Percentiles rank a stretch among this genome's conserved stretches.
These are phyloP conservation scores for Dolichopus griseipennis DNA, from an alignment of 2,888 invertebrate genomes.

Conservation along the genomic window DNA sequence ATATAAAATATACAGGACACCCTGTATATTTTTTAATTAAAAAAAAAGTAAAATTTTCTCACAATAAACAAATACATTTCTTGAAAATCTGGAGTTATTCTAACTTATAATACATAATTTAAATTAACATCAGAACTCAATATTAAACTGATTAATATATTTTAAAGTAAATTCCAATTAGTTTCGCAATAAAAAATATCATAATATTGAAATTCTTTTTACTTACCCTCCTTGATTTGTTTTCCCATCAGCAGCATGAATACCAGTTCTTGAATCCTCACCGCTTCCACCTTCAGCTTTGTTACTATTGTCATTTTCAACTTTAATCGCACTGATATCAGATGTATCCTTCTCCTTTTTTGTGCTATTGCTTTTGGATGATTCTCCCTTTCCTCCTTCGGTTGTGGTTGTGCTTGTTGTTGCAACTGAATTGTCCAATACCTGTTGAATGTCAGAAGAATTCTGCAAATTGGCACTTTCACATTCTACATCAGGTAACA, in stretches of 20 bases:
- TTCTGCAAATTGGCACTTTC: conserved; percentile 49
- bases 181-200: too few species aligned
- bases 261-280: conserved; percentile 15
- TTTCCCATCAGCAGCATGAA: not conserved
- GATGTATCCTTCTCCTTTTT: conserved; percentile 5
- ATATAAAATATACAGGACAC: too few species aligned
- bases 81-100: too few species aligned
- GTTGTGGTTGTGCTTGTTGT: conserved; percentile 11
- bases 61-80: too few species aligned
- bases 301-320: conserved; percentile 15
- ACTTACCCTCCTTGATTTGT: not conserved
- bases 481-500: conserved; percentile 52
- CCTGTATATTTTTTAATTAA: too few species aligned
- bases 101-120: too few species aligned
- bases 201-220: not conserved
- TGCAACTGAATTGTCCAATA: not conserved
- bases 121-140: too few species aligned
- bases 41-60: too few species aligned
- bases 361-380: not conserved
- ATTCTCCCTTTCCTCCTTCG: conserved; percentile 16
- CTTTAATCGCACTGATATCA: conserved; percentile 11
- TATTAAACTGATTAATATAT: too few species aligned
- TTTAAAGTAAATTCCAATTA: too few species aligned
- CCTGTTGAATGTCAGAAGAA: conserved; percentile 20
- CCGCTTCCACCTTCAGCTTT: conserved; percentile 12